phyloP scores from a whole-genome alignment of 1,140 invertebrate species.

The Zaprionus taronus region DNA sequence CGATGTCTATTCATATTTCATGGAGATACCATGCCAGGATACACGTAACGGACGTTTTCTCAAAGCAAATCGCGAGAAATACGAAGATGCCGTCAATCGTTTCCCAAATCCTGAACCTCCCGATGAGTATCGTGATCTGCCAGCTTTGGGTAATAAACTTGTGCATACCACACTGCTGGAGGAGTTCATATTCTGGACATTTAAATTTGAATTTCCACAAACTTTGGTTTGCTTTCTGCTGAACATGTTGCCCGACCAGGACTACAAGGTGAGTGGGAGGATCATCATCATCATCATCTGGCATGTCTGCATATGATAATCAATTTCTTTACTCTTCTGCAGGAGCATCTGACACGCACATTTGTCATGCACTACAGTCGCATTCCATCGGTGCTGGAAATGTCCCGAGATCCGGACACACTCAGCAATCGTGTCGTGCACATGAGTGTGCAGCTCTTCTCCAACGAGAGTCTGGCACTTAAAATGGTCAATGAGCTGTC shows the following conservation, averaged over 20 bases:
- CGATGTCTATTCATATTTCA: slow-evolving; percentile 88
- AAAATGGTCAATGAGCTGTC: slow-evolving; percentile 96
- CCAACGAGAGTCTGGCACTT: slow-evolving; percentile 95
- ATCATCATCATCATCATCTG: too few species aligned
- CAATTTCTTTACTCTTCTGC: slow-evolving; percentile 51
- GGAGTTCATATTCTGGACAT: slow-evolving; percentile 99
- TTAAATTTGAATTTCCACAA: slow-evolving; percentile 98
- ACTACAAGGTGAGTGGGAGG: slow-evolving; percentile 92
- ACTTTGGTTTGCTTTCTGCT: slow-evolving; percentile 97
- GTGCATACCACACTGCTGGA: slow-evolving; percentile 95
- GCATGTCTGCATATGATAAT: neutral
- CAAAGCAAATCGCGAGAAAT: slow-evolving; percentile 89
- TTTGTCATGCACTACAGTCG: slow-evolving; percentile 98
- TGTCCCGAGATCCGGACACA: slow-evolving; percentile 93
- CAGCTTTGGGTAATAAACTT: slow-evolving; percentile 91
- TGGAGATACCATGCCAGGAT: slow-evolving; percentile 87
- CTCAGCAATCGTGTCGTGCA: slow-evolving; percentile 98
- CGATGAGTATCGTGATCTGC: slow-evolving; percentile 91
- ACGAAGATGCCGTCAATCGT: slow-evolving; percentile 91
- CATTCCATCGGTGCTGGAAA: slow-evolving; percentile 95
- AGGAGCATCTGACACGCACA: slow-evolving; percentile 95
- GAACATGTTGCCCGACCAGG: slow-evolving; percentile 97
- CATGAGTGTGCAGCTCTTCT: slow-evolving; percentile 97
- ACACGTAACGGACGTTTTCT: slow-evolving; percentile 90
- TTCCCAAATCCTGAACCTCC: slow-evolving; percentile 92